These are phyloP conservation scores for Corythaixoides concolor DNA, from an alignment of 2,113 vertebrate genomes.

Conservation along the genomic window DNA sequence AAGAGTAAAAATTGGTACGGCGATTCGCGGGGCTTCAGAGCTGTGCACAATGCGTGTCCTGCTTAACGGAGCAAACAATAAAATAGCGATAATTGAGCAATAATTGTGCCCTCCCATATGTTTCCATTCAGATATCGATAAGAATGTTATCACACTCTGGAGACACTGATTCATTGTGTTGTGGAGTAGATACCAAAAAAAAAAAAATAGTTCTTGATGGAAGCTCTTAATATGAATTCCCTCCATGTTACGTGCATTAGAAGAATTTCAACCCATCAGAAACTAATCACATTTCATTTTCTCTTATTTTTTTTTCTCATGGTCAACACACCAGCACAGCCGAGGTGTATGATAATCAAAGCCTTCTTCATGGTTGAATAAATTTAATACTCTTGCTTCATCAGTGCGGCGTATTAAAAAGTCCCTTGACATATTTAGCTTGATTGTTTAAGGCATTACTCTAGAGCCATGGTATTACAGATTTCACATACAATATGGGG, in stretches of 20 bases:
- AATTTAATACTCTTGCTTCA: constrained; percentile 75
- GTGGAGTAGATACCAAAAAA: background rate
- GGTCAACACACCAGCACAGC: constrained; percentile 67
- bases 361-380: constrained; percentile 73
- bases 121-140: constrained; percentile 46
- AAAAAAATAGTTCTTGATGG: background rate
- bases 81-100: background rate
- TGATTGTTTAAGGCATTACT: constrained; percentile 73
- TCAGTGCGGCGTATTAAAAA: constrained; percentile 72
- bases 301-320: constrained; percentile 40
- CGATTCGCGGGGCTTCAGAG: background rate
- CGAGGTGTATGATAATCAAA: constrained; percentile 77
- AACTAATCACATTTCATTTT: constrained; percentile 79
- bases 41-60: background rate
- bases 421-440: constrained; percentile 71
- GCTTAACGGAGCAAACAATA: background rate
- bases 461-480: constrained; percentile 38
- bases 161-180: constrained; percentile 41
- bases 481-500: constrained; percentile 52
- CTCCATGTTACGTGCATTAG: constrained; percentile 52
- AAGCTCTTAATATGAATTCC: constrained; percentile 59
- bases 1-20: background rate
- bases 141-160: constrained; percentile 35
- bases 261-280: constrained; percentile 72
- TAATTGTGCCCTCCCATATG: constrained; percentile 19